These are phyloP conservation scores for Phyllostomus discolor DNA, from an alignment of 2,113 vertebrate genomes.

Conservation along the genomic window DNA sequence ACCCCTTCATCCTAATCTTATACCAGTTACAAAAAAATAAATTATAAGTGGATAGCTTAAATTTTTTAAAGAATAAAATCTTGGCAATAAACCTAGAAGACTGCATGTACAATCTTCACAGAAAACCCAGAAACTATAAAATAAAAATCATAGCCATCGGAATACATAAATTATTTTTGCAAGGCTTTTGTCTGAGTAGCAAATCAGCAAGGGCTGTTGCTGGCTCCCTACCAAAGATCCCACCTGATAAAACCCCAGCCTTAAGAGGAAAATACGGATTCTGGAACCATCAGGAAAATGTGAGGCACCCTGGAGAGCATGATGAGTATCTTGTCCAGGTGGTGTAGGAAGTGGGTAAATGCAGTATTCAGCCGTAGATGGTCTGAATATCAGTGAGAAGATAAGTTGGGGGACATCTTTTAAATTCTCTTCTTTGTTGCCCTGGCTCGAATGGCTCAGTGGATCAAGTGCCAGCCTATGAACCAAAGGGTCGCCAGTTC, in stretches of 20 bases:
- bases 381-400: not conserved
- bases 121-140: not conserved
- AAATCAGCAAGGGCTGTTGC: not conserved
- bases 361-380: not conserved
- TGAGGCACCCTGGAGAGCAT: not conserved
- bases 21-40: not conserved
- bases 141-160: not conserved
- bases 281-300: not conserved
- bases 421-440: not conserved
- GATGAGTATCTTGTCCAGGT: not conserved
- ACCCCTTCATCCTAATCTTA: not conserved
- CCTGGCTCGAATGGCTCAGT: too few species aligned
- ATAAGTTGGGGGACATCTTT: not conserved
- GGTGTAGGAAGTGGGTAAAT: not conserved
- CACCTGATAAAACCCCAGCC: not conserved
- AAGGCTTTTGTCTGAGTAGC: not conserved
- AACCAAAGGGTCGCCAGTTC: too few species aligned
- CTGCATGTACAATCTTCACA: not conserved
- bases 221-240: not conserved
- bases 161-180: not conserved
- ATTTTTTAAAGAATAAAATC: not conserved
- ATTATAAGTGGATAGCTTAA: not conserved
- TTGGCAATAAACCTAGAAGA: not conserved
- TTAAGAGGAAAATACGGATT: not conserved
- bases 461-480: too few species aligned